Percentiles rank a stretch among this genome's conserved stretches.
These are phyloP conservation scores for Podilymbus podiceps DNA, from an alignment of 2,113 vertebrate species.

Conservation along the genomic window DNA sequence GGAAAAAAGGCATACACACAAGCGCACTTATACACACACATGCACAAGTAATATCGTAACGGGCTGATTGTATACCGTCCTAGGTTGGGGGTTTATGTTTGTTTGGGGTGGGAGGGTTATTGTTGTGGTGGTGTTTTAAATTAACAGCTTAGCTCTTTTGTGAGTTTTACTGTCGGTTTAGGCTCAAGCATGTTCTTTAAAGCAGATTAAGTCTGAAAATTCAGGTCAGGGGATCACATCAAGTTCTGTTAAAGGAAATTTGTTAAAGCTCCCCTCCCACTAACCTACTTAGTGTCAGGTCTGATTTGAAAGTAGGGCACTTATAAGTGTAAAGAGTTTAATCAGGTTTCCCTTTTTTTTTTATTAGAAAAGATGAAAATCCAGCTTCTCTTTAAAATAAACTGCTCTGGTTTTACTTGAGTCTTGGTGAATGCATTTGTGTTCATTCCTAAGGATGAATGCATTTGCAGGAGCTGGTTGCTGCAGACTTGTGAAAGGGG, in stretches of 20 bases:
- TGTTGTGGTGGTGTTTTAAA: slow-evolving; percentile 8
- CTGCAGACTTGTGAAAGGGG: background rate
- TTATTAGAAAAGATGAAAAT: slow-evolving; percentile 57
- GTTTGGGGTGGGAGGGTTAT: background rate
- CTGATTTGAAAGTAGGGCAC: slow-evolving; percentile 54
- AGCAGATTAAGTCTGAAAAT: slow-evolving; percentile 60
- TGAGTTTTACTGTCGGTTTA: background rate
- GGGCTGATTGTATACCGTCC: background rate
- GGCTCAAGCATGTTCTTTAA: slow-evolving; percentile 25
- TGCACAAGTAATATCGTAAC: background rate
- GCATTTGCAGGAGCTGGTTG: background rate
- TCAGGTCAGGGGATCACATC: slow-evolving; percentile 66
- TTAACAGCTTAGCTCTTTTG: slow-evolving; percentile 14
- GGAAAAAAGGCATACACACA: background rate
- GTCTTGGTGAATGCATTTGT: slow-evolving; percentile 8
- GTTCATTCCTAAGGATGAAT: background rate
- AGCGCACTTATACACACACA: background rate
- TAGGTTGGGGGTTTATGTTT: background rate
- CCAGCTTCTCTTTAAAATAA: slow-evolving; percentile 38
- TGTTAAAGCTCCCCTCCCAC: slow-evolving; percentile 59
- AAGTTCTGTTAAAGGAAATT: slow-evolving; percentile 67
- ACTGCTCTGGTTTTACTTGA: background rate
- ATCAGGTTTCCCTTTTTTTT: slow-evolving; percentile 63
- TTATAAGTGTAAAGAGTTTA: slow-evolving; percentile 66
- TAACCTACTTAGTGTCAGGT: slow-evolving; percentile 71